Base-by-base conservation (phyloP, 2,113 vertebrate genomes). In the Crotalus tigris region DNA sequence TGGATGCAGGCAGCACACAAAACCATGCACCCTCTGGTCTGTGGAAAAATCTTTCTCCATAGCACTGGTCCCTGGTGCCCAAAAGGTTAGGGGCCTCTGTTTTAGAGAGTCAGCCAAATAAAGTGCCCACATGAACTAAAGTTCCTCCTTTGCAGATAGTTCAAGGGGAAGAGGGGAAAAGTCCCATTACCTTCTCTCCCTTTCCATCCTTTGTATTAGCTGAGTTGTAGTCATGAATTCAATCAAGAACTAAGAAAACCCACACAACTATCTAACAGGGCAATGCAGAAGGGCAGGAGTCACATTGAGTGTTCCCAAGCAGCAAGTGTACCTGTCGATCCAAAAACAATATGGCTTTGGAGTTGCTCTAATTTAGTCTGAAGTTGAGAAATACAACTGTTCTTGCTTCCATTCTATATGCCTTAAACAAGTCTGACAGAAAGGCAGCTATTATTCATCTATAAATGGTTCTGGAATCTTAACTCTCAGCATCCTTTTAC, bases 291-390 rank as follows among this genome's bases (percentile, higher is more conserved):
- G 44, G 46, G 95, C 95, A 97, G 96, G 94, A 94, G 93, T 96
- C 94, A 96, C 95, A 93, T 91, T 96, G 95, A 90, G 94, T 91
- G 96, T 97, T 95, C 95, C 0, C 9, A 89, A 93, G 96, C 90
- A 96, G 95, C 93, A 94, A 96, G 95, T 93, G 93, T 96, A 94
- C 96, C 95, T 97, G 94, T 95, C 85, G 0, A 94, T 95, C 95
- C 92, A 94, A 93, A 96, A 93, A 92, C 86, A 90, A 59, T 94
- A 95, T 94, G 94, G 95, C 75, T 96, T 96, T 96, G 96, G 94
- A 97, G 92, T 87, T 88, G 90, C 49, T 95, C 94, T 97, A 94
- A 96, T 96, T 95, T 97, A 96, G 95, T 96, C 96, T 96, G 95
- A 96, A 96, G 95, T 59, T 93, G 49, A 95, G 95, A 96, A 97